Base-by-base conservation (phyloP, 2,888 invertebrate genomes). In the Agonopterix subpropinquella region DNA sequence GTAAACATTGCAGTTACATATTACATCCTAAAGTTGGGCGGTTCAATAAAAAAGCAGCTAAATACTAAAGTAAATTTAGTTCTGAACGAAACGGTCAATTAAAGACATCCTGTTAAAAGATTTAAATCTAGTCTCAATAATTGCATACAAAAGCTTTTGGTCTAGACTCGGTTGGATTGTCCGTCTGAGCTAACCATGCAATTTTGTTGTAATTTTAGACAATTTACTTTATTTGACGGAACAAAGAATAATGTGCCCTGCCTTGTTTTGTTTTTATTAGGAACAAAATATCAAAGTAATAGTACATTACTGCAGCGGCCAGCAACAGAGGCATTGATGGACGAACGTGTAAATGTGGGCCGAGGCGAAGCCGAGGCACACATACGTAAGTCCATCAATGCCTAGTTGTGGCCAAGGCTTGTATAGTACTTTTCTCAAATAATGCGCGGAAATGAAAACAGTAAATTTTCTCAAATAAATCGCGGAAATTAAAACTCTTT, bases 121-220 rank as follows among this genome's bases (percentile, higher is more conserved):
- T 80, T 79, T 55, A 60, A 61, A 78, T 78, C 76, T 72, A 56
- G 77, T 78, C 76, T 72, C 55, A n/a, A 68, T 83, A 79, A 83
- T 83, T 78, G 69, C 70, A 65, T 57, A 39, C 49, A 53, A 58
- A 36, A 55, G 49, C n/a, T 54, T 56, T 37, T 37, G 55, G 57
- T 65, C 65, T 67, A 68, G 64, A 61, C 62, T 58, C 53, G 56
- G 11, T 37, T 37, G 37, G 9, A 42, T 57, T 55, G 52, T 57
- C 49, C 47, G 53, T 53, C 52, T 54, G 50, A 44, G 50, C 48
- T 50, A 47, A 52, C 53, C 50, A 56, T 28, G 28, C 53, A 48
- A 9, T 56, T 53, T 59, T 50, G 56, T 56, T 57, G 62, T 58
- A 59, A 67, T 70, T 65, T 65, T 45, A 50, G 45, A 55, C 52